phyloP scores from a whole-genome alignment of 2,113 vertebrate species.

The Hucho hucho region DNA sequence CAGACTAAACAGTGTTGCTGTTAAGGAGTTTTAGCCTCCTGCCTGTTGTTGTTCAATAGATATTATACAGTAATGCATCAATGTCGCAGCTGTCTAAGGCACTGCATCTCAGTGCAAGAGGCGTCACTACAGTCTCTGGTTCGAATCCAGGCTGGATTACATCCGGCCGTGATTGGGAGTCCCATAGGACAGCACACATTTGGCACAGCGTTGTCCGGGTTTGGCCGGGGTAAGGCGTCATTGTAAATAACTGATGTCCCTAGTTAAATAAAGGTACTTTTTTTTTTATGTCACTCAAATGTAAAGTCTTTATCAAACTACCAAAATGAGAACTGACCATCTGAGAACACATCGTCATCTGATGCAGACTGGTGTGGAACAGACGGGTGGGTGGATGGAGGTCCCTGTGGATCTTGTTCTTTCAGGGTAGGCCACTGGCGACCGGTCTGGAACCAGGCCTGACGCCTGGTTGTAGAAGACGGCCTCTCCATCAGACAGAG shows the following conservation, averaged over 20 bases:
- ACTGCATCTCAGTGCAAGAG: too few relatives aligned
- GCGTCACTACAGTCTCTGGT: too few relatives aligned
- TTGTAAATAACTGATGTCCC: too few relatives aligned
- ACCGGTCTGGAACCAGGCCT: slow-evolving; percentile 79
- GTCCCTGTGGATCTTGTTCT: slow-evolving; percentile 54
- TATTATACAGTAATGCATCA: not conserved
- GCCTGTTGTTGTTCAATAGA: not conserved
- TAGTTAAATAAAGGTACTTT: too few relatives aligned
- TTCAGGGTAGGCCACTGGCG: slow-evolving; percentile 68
- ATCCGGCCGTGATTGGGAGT: too few relatives aligned
- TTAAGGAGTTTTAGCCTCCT: not conserved
- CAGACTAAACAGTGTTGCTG: not conserved
- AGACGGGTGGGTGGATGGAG: not conserved
- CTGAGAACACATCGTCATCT: slow-evolving; percentile 77
- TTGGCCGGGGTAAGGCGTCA: too few relatives aligned
- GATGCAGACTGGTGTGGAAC: slow-evolving; percentile 10
- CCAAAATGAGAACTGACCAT: slow-evolving; percentile 63
- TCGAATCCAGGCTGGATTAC: too few relatives aligned
- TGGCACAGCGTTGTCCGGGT: too few relatives aligned
- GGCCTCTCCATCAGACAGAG: slow-evolving; percentile 66
- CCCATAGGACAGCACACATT: too few relatives aligned
- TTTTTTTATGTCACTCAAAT: not conserved
- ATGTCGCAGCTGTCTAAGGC: too few relatives aligned
- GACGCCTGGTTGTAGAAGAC: slow-evolving; percentile 70
- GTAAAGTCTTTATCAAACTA: not conserved